phyloP scores from a whole-genome alignment of 2,113 vertebrate species.

The Neotragus pygmaeus region DNA sequence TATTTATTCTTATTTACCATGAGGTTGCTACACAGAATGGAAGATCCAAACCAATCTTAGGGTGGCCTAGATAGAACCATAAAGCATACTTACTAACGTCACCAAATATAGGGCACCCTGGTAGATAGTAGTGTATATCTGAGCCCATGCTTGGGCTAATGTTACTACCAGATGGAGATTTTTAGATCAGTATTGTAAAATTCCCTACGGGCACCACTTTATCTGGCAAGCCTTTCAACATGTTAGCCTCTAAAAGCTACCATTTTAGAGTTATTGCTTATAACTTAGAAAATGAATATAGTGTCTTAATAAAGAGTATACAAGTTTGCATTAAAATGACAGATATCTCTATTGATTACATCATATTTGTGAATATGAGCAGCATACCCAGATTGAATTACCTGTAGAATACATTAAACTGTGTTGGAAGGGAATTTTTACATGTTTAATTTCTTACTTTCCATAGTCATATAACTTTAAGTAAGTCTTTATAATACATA shows the following conservation, averaged over 20 bases:
- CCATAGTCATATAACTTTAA: not conserved
- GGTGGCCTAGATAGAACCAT: not conserved
- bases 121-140: not conserved
- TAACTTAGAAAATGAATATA: not conserved
- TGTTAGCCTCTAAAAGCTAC: not conserved
- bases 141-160: not conserved
- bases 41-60: not conserved
- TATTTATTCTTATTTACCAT: not conserved
- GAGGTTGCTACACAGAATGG: not conserved
- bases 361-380: not conserved
- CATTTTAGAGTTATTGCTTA: not conserved
- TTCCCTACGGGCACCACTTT: not conserved
- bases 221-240: not conserved
- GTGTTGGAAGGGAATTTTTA: not conserved
- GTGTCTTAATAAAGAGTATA: not conserved
- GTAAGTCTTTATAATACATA: not conserved
- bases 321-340: not conserved
- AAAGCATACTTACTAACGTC: not conserved
- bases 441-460: not conserved
- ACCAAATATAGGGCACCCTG: not conserved
- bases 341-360: not conserved
- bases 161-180: not conserved
- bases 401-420: not conserved
- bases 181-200: not conserved
- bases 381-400: not conserved